These are phyloP conservation scores for Cryptocephalus moraei DNA, from an alignment of 2,888 invertebrate species.

Conservation along the genomic window DNA sequence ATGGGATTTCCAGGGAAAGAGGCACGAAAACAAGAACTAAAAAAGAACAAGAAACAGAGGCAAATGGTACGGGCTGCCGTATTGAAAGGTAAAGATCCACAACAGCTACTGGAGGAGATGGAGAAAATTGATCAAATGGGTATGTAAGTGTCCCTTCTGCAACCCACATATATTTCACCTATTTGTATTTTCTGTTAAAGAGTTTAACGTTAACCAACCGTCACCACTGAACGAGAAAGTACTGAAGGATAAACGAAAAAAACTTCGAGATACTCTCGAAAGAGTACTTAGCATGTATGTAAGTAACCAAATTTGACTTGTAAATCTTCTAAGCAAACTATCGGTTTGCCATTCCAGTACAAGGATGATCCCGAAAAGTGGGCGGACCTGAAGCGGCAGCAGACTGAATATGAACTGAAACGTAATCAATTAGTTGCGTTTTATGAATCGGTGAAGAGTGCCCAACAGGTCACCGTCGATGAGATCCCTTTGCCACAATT, in stretches of 20 bases:
- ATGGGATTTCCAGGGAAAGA: conserved; percentile 67
- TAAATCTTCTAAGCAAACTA: neutral
- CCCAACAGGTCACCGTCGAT: conserved; percentile 89
- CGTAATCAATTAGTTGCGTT: conserved; percentile 80
- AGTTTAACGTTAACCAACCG: conserved; percentile 89
- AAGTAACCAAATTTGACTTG: conserved; percentile 44
- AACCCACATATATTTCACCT: too few relatives aligned
- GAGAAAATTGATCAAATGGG: conserved; percentile 99
- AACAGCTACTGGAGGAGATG: conserved; percentile 88
- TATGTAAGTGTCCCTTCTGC: conserved; percentile 35
- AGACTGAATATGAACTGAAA: conserved; percentile 87
- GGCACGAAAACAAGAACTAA: conserved; percentile 92
- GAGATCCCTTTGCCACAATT: conserved; percentile 87
- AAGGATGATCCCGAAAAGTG: conserved; percentile 94
- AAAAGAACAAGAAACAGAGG: conserved; percentile 96
- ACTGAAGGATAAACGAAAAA: conserved; percentile 90
- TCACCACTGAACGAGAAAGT: conserved; percentile 95
- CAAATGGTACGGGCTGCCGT: conserved; percentile 95
- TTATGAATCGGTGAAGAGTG: conserved; percentile 90
- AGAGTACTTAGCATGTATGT: conserved; percentile 92
- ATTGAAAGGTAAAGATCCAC: conserved; percentile 94
- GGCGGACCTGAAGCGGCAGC: conserved; percentile 80
- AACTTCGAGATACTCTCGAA: conserved; percentile 89
- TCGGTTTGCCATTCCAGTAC: conserved; percentile 47
- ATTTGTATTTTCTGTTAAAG: conserved; percentile 43